Conservation (phyloP, 2,888 invertebrate species). For the Agrotis clavis region DNA sequence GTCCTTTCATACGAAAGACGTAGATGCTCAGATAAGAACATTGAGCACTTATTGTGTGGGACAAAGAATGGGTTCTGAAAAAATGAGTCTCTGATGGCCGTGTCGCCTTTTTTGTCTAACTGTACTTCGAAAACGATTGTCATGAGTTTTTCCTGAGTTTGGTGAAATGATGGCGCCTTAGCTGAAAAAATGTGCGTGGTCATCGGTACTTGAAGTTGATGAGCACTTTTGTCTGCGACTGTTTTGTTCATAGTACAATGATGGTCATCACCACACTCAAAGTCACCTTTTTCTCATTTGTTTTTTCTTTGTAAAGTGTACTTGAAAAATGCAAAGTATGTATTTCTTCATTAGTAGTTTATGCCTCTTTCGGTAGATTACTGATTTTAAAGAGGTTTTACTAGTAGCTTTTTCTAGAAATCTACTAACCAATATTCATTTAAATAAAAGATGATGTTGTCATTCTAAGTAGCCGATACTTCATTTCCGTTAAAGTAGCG, state of each 20-base stretch:
- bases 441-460: not conserved
- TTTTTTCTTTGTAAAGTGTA: not conserved
- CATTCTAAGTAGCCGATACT: not conserved
- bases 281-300: not conserved
- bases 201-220: slow-evolving; percentile 46
- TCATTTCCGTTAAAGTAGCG: slow-evolving; percentile 12
- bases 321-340: slow-evolving; percentile 19
- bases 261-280: slow-evolving; percentile 16
- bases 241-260: slow-evolving; percentile 42
- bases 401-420: not conserved
- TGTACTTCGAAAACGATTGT: slow-evolving; percentile 69
- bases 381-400: not conserved
- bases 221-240: slow-evolving; percentile 51
- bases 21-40: slow-evolving; percentile 81
- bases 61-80: slow-evolving; percentile 74
- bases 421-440: not conserved
- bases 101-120: slow-evolving; percentile 75
- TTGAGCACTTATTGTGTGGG: slow-evolving; percentile 75
- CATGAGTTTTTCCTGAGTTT: slow-evolving; percentile 48
- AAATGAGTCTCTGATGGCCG: slow-evolving; percentile 68
- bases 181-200: slow-evolving; percentile 52
- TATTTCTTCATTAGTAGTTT: not conserved
- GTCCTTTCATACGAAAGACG: slow-evolving; percentile 71
- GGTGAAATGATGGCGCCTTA: slow-evolving; percentile 50
- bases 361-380: not conserved